Base-by-base conservation (phyloP, 2,113 vertebrate genomes). In the Saimiri boliviensis region DNA sequence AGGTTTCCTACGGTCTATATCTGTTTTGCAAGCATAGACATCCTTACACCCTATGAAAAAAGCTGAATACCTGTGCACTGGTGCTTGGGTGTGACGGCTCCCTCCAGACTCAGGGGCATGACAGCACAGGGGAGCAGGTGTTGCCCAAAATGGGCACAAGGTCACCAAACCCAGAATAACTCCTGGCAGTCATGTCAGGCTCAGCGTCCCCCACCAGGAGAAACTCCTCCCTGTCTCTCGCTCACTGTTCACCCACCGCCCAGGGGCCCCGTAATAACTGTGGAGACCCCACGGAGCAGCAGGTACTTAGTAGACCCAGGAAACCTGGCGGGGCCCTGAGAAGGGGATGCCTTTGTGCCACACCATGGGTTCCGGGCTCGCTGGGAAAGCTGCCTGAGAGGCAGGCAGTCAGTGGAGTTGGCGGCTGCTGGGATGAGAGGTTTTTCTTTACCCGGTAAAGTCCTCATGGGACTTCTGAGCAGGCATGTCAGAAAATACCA, bases 11-110 rank as follows among this genome's bases (percentile, higher is more conserved):
- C 13, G 27, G 27, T 63, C 60, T 14, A 0, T 63, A 32, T 30
- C 60, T 63, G 30, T 63, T 32, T 63, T 63, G 60, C 60, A 63
- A 32, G 60, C 5, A 2, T 13, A 32, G 27, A 63, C 27, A 14
- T 32, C 60, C 60, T 63, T 27, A 63, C 12, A 30, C 27, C 27
- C 5, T 63, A 63, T 63, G 12, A 63, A 32, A 12, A 13, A 63
- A 63, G 27, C 60, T 14, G 60, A 5, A 30, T 30, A 63, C 60
- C 30, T 63, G 60, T 63, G 58, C 58, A 30, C 32, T 3, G 19
- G 5, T 13, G 4, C 30, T 68, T n/a, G 20, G 32, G 42, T 1
- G 52, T 8, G 40, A 3, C 25, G 0, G 3, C 2, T 14, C 45
- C 45, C 27, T 42, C n/a, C 17, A 12, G 32, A 56, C 47, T 8